These are phyloP conservation scores for Psophia crepitans DNA, from an alignment of 2,113 vertebrate genomes.

Conservation along the genomic window DNA sequence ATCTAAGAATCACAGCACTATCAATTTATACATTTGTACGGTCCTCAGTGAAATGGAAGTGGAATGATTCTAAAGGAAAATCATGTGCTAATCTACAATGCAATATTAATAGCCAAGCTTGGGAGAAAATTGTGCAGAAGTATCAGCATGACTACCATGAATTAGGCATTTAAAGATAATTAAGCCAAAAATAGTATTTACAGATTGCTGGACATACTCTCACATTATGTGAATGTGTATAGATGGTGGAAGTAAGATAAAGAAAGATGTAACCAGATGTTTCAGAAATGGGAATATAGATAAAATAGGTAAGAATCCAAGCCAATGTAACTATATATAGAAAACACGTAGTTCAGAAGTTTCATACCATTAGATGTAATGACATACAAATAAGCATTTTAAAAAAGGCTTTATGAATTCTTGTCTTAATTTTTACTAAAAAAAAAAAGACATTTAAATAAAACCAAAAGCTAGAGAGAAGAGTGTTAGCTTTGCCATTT, in stretches of 20 bases:
- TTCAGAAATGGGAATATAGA: neutral
- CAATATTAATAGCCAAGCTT: neutral
- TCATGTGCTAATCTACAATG: neutral
- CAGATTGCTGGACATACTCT: neutral
- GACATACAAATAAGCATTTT: neutral
- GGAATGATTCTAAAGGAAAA: conserved; percentile 17
- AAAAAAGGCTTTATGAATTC: neutral
- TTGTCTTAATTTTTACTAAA: too few relatives aligned
- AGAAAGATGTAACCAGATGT: neutral
- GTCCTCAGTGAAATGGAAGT: conserved; percentile 16
- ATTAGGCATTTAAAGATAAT: neutral
- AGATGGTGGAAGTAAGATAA: neutral
- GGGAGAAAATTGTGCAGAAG: neutral
- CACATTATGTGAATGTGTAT: neutral
- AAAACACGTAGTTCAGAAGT: neutral
- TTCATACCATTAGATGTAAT: neutral
- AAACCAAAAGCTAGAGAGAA: too few relatives aligned
- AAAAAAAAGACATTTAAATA: too few relatives aligned
- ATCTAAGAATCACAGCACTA: conserved; percentile 26
- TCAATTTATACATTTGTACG: conserved; percentile 35
- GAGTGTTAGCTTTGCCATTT: too few relatives aligned
- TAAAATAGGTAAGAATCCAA: neutral
- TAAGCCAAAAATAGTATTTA: neutral
- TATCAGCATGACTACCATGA: neutral
- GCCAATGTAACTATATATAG: neutral